These are phyloP conservation scores for Hippopotamus amphibius DNA, from an alignment of 2,113 vertebrate genomes.

Conservation along the genomic window DNA sequence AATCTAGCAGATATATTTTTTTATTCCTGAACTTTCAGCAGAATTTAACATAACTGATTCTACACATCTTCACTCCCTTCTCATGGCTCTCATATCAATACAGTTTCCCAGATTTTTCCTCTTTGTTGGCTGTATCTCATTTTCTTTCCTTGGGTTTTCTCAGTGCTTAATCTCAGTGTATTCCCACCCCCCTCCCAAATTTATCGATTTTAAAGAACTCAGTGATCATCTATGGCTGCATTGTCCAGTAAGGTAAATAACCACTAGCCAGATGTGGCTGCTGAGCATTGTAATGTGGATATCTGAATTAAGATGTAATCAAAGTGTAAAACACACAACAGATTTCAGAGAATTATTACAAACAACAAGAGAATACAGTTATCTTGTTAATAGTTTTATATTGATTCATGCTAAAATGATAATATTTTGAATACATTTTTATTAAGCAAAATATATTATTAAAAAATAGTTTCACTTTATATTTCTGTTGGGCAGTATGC, in stretches of 20 bases:
- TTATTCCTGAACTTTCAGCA: not conserved
- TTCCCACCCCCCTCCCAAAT: not conserved
- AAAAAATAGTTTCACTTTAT: not conserved
- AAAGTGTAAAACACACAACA: not conserved
- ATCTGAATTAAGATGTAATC: not conserved
- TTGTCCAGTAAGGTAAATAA: not conserved
- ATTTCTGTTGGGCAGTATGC: not conserved
- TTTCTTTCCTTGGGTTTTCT: slow-evolving; percentile 11
- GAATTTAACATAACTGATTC: not conserved
- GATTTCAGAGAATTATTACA: not conserved
- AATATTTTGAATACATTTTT: slow-evolving; percentile 16
- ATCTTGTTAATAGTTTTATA: not conserved
- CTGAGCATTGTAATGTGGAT: not conserved
- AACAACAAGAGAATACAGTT: not conserved
- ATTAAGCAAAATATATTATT: not conserved
- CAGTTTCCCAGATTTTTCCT: not conserved
- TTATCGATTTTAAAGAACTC: not conserved
- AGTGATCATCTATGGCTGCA: not conserved
- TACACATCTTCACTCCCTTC: not conserved
- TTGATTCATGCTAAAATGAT: not conserved
- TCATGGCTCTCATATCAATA: not conserved
- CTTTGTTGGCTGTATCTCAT: not conserved
- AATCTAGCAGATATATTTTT: not conserved
- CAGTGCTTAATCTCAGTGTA: not conserved
- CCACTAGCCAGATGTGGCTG: not conserved